Percentiles rank a stretch among this genome's conserved stretches.
Evolutionary conservation across 2,888 invertebrate genomes (phyloP).

Genomic region (Gymnoscelis rufifasciata): DNA sequence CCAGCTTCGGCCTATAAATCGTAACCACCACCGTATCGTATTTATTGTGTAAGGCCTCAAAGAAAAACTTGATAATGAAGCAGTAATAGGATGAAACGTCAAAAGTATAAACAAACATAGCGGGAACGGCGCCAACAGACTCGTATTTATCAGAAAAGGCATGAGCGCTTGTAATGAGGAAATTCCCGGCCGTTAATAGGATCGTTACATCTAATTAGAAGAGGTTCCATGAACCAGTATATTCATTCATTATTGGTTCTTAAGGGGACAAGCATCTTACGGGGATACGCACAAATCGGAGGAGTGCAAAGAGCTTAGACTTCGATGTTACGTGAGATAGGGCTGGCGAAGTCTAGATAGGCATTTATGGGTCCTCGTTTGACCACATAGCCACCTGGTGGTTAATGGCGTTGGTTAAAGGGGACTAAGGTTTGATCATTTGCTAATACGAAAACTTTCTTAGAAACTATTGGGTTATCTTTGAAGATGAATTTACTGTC

Average conservation of each 20-base stretch:
- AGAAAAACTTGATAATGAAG: too few species aligned
- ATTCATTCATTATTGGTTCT: constrained; percentile 21
- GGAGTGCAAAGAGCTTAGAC: not conserved
- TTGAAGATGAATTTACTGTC: too few species aligned
- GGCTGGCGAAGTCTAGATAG: not conserved
- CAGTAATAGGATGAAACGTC: not conserved
- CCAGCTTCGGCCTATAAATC: too few species aligned
- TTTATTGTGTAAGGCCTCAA: too few species aligned
- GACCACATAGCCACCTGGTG: constrained; percentile 3
- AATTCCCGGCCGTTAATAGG: constrained; percentile 17
- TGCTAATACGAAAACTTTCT: too few species aligned
- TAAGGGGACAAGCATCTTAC: not conserved
- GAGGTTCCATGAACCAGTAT: constrained; percentile 23
- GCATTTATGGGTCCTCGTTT: constrained; percentile 1
- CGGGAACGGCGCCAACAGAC: constrained; percentile 10
- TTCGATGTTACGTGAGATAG: constrained; percentile 3
- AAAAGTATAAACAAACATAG: constrained; percentile 14
- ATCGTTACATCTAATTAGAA: constrained; percentile 16
- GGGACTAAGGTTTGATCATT: too few species aligned
- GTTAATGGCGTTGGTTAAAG: not conserved
- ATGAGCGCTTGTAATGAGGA: constrained; percentile 19
- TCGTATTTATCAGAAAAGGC: constrained; percentile 6
- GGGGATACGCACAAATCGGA: not conserved
- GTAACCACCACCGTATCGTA: too few species aligned
- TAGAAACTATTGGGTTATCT: too few species aligned